phyloP scores from a whole-genome alignment of 2,888 invertebrate genomes.

The Glaucopsyche alexis region DNA sequence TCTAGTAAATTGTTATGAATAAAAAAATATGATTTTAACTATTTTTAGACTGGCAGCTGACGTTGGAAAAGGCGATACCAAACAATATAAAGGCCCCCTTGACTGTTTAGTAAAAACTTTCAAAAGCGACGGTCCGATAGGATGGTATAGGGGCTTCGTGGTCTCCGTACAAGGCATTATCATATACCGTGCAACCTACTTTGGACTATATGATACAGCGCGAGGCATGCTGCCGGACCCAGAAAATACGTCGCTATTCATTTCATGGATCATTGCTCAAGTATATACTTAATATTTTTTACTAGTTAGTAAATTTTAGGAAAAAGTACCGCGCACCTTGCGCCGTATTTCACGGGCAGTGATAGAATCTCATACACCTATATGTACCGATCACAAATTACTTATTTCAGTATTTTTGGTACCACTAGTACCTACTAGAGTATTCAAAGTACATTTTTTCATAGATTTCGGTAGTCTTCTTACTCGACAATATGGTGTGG shows the following conservation, averaged over 20 bases:
- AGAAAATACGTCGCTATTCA: conserved; percentile 91
- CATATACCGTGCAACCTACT: conserved; percentile 96
- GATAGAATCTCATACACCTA: no score
- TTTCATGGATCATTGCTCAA: conserved; percentile 96
- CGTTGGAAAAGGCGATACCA: conserved; percentile 89
- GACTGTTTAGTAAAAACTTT: conserved; percentile 91
- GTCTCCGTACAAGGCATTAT: conserved; percentile 97
- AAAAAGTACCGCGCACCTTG: no score
- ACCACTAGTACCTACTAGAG: no score
- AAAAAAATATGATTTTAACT: background rate
- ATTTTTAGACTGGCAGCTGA: conserved; percentile 82
- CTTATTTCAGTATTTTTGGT: no score
- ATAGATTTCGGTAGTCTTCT: no score
- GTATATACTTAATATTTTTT: conserved; percentile 43
- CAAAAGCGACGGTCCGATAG: conserved; percentile 89
- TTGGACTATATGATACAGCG: conserved; percentile 96
- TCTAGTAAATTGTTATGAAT: no score
- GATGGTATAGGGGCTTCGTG: conserved; percentile 94
- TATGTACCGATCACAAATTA: no score
- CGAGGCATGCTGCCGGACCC: conserved; percentile 94
- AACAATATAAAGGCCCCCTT: conserved; percentile 85
- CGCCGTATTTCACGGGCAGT: no score
- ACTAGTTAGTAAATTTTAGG: background rate
- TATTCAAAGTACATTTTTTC: no score
- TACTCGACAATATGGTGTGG: no score